Base-by-base conservation (phyloP, 92 coral and sea anemone genomes). In the Phymanthus crucifer region DNA sequence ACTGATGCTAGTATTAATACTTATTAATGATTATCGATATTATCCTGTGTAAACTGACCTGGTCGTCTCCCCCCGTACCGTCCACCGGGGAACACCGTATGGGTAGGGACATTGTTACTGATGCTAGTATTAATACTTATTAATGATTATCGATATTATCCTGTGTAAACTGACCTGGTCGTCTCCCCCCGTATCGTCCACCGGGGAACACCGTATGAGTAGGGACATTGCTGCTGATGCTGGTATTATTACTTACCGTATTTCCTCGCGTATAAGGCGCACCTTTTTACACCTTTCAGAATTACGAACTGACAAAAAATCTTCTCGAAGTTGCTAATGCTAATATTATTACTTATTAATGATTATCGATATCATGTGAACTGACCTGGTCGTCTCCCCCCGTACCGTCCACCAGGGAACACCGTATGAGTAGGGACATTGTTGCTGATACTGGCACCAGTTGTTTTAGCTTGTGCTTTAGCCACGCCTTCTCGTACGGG, bases 401-500 rank as follows among this genome's bases (percentile, higher is more conserved):
- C 68, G 71, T 90, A 85, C 46, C 95, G 80, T 21, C 88, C 92
- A 18, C 93, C 89, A 21, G 88, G 90, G 17, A 93, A 88, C 11
- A 87, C 89, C 35, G 84, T 87, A 19, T 90, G 88, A 74, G 82
- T 75, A 3, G 98, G 91, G 7, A 93, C 29, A 54, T 82, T 88
- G 77, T 91, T 93, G 35, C 89, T 93, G 8, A 91, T 83, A 71
- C 91, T 91, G 32, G 93, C 86, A 3, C 95, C 95, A 31, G 98
- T 88, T 46, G 98, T 91, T 38, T 95, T 92, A 27, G 93, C 89
- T 76, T 93, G 98, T 33, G 98, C 96, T 72, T 93, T 93, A 40
- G 93, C 94, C 54, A 93, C 94, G 27, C 98, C 98, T 72, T 88
- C 98, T 40, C 98, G 81, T 33, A 93, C 94, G 29, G 98, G 98